Conservation (phyloP, 2,888 invertebrate species). For the Morinoia aosen region DNA sequence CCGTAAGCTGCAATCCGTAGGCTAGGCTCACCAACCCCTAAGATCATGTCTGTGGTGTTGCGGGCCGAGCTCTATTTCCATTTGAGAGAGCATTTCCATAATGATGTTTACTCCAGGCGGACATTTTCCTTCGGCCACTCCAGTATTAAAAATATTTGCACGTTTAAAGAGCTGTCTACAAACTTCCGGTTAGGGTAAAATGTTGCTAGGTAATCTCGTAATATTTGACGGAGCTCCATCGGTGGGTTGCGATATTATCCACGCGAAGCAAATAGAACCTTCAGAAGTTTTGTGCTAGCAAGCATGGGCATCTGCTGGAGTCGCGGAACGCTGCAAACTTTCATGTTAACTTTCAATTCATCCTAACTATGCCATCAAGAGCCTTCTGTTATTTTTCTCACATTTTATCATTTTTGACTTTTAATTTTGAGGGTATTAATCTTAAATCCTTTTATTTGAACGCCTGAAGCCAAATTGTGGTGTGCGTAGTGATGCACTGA, state of each 20-base stretch:
- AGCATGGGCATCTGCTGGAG: not conserved
- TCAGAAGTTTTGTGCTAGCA: not conserved
- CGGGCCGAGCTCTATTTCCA: not conserved
- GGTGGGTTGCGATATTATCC: not conserved
- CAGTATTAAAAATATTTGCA: conserved; percentile 35
- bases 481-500: not conserved
- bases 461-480: not conserved
- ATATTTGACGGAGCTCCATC: not conserved
- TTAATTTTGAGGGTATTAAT: no score
- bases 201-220: not conserved
- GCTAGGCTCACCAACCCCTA: not conserved
- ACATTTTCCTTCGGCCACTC: not conserved
- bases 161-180: not conserved
- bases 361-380: no score
- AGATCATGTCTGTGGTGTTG: not conserved
- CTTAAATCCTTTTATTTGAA: not conserved
- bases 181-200: not conserved
- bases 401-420: no score
- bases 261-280: not conserved
- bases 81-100: not conserved
- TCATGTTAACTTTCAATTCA: no score
- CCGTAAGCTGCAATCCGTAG: not conserved
- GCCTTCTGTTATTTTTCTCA: no score
- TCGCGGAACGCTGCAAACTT: no score
- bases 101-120: conserved; percentile 27